These are phyloP conservation scores for Pterophyllum scalare DNA, from an alignment of 2,113 vertebrate species.

Conservation along the genomic window DNA sequence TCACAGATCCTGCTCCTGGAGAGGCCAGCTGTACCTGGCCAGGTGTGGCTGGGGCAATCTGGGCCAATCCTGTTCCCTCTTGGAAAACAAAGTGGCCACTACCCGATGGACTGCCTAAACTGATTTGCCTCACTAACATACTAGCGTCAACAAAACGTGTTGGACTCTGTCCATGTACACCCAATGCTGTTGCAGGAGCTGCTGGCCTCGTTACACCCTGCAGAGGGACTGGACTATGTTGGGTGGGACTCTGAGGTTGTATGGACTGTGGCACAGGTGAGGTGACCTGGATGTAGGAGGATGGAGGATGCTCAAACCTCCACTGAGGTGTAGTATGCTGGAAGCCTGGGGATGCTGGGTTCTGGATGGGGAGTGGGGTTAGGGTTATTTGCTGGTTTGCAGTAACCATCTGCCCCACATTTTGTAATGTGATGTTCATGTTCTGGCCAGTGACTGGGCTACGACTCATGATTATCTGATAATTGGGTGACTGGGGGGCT, in stretches of 20 bases:
- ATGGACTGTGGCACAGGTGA: conserved; percentile 89
- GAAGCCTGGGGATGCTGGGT: conserved; percentile 88
- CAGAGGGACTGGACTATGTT: conserved; percentile 86
- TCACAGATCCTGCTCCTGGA: conserved; percentile 78
- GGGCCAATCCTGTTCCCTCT: conserved; percentile 87
- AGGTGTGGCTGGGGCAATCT: conserved; percentile 84
- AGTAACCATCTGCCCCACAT: conserved; percentile 86
- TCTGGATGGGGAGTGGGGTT: conserved; percentile 85
- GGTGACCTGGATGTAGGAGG: conserved; percentile 91
- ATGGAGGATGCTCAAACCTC: conserved; percentile 87
- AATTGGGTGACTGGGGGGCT: conserved; percentile 91
- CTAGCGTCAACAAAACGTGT: conserved; percentile 88
- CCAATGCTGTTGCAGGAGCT: conserved; percentile 80
- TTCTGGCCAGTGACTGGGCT: conserved; percentile 91
- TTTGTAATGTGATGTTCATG: conserved; percentile 93
- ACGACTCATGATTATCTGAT: conserved; percentile 93
- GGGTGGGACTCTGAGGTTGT: conserved; percentile 90
- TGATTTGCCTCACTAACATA: conserved; percentile 89
- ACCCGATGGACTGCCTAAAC: conserved; percentile 83
- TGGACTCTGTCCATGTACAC: conserved; percentile 88
- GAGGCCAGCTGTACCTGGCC: conserved; percentile 86
- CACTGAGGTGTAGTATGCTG: conserved; percentile 89
- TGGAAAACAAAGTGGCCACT: conserved; percentile 90
- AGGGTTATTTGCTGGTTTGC: conserved; percentile 92
- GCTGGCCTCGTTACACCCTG: conserved; percentile 84